Percentiles rank a stretch among this genome's conserved stretches.
These are phyloP conservation scores for Sycon ciliatum DNA, from an alignment of 37 sponge, comb jelly and placozoan species.

Conservation along the genomic window DNA sequence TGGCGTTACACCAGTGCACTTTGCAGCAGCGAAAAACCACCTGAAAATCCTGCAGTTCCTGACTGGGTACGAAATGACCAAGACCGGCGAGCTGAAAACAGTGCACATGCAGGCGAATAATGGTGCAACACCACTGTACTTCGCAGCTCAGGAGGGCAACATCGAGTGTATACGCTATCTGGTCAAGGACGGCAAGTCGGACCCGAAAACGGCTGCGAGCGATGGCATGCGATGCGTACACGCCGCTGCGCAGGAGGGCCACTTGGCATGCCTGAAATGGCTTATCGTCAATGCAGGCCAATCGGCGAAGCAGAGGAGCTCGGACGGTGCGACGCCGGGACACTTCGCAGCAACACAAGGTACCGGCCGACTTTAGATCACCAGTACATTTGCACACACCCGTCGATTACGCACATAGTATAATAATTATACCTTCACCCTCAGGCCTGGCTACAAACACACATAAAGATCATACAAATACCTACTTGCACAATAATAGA, in stretches of 20 bases:
- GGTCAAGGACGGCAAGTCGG: constrained; percentile 70
- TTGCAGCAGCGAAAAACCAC: constrained; percentile 71
- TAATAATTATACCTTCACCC: too few relatives aligned
- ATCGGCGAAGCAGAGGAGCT: constrained; percentile 44
- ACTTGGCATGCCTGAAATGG: constrained; percentile 56
- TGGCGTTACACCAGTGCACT: constrained; percentile 69
- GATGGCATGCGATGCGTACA: constrained; percentile 66
- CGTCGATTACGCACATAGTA: too few relatives aligned
- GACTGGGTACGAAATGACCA: background rate
- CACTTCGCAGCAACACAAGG: constrained; percentile 63
- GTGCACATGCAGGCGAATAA: constrained; percentile 47
- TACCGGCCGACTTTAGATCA: too few relatives aligned
- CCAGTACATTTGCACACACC: too few relatives aligned
- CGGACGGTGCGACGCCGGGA: constrained; percentile 53
- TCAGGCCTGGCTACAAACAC: too few relatives aligned
- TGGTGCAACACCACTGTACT: constrained; percentile 79
- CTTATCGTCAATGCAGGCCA: constrained; percentile 46
- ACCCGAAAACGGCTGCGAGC: constrained; percentile 51
- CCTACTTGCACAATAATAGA: too few relatives aligned
- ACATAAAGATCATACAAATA: too few relatives aligned
- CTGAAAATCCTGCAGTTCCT: constrained; percentile 60
- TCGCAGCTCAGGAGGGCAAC: constrained; percentile 71
- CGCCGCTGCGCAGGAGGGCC: constrained; percentile 65
- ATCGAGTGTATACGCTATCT: constrained; percentile 55
- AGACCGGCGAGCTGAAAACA: background rate